phyloP scores from a whole-genome alignment of 1,140 invertebrate species.

The Ephestia elutella region DNA sequence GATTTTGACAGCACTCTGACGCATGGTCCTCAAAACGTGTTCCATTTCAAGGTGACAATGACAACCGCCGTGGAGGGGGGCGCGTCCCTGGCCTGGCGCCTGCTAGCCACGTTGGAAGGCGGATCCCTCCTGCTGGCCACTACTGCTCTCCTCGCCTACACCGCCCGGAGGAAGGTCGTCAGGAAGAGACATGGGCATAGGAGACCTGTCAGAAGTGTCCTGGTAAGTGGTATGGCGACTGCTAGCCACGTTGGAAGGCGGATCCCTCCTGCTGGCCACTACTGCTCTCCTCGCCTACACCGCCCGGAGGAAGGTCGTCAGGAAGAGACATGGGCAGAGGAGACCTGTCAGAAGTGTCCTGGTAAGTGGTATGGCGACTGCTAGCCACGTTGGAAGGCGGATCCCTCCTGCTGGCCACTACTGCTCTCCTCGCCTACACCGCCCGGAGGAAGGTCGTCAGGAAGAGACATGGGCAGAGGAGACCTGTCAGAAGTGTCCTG shows the following conservation, averaged over 20 bases:
- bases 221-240: conserved; percentile 50
- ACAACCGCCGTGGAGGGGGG: conserved; percentile 43
- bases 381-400: conserved; percentile 54
- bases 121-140: conserved; percentile 46
- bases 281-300: conserved; percentile 52
- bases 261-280: conserved; percentile 43
- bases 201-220: conserved; percentile 32
- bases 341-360: conserved; percentile 37
- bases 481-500: conserved; percentile 37
- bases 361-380: conserved; percentile 46
- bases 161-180: conserved; percentile 30
- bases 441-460: conserved; percentile 29
- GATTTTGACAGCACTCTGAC: no score
- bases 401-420: conserved; percentile 42
- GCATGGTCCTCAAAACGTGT: no score
- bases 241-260: conserved; percentile 52
- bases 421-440: conserved; percentile 50
- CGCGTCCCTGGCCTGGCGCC: conserved; percentile 49
- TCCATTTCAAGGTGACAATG: conserved; percentile 24
- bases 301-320: conserved; percentile 28
- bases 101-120: conserved; percentile 53
- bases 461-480: conserved; percentile 10
- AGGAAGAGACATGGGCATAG: conserved; percentile 11
- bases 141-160: conserved; percentile 50
- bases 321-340: conserved; percentile 8